Conservation (phyloP, 2,797 vertebrate species). For the Danionella dracula region DNA sequence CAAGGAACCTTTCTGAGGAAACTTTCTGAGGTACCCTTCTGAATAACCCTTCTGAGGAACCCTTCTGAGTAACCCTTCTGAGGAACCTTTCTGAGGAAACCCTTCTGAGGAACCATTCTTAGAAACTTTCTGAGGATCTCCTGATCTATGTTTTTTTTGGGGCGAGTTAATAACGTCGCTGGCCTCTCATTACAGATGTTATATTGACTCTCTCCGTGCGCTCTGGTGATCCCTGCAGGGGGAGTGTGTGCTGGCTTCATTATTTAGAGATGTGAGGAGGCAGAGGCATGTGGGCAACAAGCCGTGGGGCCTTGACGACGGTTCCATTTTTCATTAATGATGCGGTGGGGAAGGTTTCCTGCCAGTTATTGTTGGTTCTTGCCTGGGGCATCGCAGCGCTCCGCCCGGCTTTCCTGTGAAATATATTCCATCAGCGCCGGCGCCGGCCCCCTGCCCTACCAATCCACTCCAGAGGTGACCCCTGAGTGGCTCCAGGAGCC, state of each 20-base stretch:
- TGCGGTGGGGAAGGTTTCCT: constrained; percentile 32
- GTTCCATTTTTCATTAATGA: constrained; percentile 58
- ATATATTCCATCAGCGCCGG: constrained; percentile 35
- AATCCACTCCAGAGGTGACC: constrained; percentile 39
- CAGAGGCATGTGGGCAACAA: no score
- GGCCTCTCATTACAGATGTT: constrained; percentile 13
- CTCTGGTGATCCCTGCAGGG: constrained; percentile 12
- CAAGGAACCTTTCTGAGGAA: no score
- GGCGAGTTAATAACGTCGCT: constrained; percentile 11
- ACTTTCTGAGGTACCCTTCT: no score
- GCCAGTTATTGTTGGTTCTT: constrained; percentile 46
- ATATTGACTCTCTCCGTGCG: constrained; percentile 32
- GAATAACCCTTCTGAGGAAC: no score
- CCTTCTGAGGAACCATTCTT: no score
- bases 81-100: no score
- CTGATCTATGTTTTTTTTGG: constrained; percentile 21
- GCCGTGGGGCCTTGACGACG: constrained; percentile 30
- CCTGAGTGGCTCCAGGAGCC: no score
- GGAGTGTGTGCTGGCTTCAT: constrained; percentile 23
- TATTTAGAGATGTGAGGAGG: constrained; percentile 27
- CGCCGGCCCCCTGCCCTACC: constrained; percentile 27
- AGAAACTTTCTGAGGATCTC: no score
- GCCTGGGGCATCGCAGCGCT: constrained; percentile 38
- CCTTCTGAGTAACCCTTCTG: no score
- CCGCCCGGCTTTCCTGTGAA: no score